These are phyloP conservation scores for Delphinapterus leucas DNA, from an alignment of 2,113 vertebrate species.

Conservation along the genomic window DNA sequence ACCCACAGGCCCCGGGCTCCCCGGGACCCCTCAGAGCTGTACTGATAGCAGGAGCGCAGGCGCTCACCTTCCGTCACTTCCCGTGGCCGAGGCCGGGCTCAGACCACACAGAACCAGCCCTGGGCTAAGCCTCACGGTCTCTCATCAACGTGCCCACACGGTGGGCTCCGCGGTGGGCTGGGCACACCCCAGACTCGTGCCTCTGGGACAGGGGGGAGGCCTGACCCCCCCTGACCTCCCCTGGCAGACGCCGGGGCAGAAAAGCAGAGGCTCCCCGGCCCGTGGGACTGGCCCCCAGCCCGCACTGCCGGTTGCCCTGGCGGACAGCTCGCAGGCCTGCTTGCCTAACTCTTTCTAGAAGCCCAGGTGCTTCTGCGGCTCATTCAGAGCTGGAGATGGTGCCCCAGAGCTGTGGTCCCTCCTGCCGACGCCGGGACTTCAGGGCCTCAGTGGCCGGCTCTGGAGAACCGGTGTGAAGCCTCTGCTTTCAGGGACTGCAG, in stretches of 20 bases:
- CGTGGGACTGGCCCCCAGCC: neutral
- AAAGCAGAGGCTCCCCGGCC: neutral
- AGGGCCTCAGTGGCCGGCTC: neutral
- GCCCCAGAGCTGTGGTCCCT: fast-evolving
- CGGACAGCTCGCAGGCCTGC: neutral
- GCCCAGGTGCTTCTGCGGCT: neutral
- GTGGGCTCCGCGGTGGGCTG: neutral
- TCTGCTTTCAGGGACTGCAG: neutral
- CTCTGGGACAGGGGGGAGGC: neutral
- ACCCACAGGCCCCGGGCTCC: neutral
- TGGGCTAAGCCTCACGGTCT: neutral
- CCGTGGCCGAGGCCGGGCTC: neutral
- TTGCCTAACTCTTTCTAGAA: neutral
- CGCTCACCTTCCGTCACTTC: neutral
- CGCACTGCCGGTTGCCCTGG: neutral
- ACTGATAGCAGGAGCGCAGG: neutral
- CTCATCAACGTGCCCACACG: neutral
- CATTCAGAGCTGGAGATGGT: neutral
- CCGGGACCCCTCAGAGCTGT: neutral
- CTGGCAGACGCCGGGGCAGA: neutral
- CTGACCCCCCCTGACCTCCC: neutral
- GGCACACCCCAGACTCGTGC: neutral
- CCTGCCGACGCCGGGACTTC: neutral
- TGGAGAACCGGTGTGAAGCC: neutral
- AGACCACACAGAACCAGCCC: neutral